Evolutionary conservation across 2,888 invertebrate genomes (phyloP).

Genomic region (Baccha elongata): DNA sequence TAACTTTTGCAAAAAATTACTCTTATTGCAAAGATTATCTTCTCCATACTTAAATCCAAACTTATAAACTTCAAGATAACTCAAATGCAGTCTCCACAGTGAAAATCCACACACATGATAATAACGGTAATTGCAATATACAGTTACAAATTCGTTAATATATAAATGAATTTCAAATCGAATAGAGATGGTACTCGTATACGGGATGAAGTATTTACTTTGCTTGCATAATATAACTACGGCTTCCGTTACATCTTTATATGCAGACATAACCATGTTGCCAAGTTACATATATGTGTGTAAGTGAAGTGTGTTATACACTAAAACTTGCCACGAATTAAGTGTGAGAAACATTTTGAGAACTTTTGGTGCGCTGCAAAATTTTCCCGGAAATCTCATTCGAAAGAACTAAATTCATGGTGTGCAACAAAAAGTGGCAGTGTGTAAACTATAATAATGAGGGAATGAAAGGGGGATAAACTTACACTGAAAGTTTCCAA

Average conservation of each 20-base stretch:
- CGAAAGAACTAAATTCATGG: constrained; percentile 28
- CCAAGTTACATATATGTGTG: constrained; percentile 54
- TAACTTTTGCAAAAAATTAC: constrained; percentile 3
- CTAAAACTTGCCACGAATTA: constrained; percentile 47
- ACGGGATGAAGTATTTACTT: constrained; percentile 25
- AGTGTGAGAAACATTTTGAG: constrained; percentile 32
- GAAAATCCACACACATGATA: constrained; percentile 40
- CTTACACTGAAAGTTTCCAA: constrained; percentile 74
- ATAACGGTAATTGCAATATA: constrained; percentile 62
- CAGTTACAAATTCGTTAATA: constrained; percentile 51
- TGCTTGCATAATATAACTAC: constrained; percentile 16
- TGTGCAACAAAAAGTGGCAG: constrained; percentile 49
- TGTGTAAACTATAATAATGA: constrained; percentile 9
- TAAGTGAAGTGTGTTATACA: constrained; percentile 41
- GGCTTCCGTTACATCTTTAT: constrained; percentile 20
- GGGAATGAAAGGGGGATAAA: constrained; percentile 22
- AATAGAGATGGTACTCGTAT: constrained; percentile 17
- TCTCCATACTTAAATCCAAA: neutral
- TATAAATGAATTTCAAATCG: constrained; percentile 40
- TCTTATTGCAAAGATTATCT: neutral
- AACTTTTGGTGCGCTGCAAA: constrained; percentile 40
- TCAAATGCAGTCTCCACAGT: constrained; percentile 2
- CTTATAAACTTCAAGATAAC: constrained; percentile 17
- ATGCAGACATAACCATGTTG: neutral
- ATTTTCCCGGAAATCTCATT: constrained; percentile 53